phyloP scores from a whole-genome alignment of 2,113 vertebrate species.

The Eolophus roseicapilla region DNA sequence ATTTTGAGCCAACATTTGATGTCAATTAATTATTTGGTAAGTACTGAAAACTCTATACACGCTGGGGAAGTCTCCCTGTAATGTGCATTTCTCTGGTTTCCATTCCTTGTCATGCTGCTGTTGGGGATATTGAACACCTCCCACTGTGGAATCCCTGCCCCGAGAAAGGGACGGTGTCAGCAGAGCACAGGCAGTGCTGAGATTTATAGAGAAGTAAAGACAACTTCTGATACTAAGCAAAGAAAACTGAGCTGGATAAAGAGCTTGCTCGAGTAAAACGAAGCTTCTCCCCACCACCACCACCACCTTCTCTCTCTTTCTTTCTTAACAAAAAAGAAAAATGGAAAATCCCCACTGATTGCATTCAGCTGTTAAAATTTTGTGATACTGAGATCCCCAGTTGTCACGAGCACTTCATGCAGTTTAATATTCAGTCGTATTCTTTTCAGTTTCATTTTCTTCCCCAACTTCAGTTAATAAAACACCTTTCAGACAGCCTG shows the following conservation, averaged over 20 bases:
- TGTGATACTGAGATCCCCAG: slow-evolving; percentile 45
- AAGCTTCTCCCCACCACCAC: not conserved
- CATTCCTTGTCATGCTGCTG: not conserved
- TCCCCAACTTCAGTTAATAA: slow-evolving; percentile 57
- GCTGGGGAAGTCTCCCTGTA: not conserved
- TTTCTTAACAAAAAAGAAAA: not conserved
- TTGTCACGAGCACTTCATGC: slow-evolving; percentile 52
- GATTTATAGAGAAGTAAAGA: slow-evolving; percentile 35
- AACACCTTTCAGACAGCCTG: slow-evolving; percentile 59
- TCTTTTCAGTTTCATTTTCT: slow-evolving; percentile 68
- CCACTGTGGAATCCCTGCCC: not conserved
- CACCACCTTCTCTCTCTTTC: not conserved
- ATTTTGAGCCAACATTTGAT: not conserved
- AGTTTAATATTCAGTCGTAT: slow-evolving; percentile 54
- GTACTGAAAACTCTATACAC: not conserved
- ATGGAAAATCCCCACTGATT: slow-evolving; percentile 44
- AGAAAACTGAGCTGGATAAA: slow-evolving; percentile 15
- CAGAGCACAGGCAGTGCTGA: not conserved
- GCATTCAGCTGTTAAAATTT: slow-evolving; percentile 61
- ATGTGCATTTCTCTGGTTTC: not conserved
- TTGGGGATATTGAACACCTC: slow-evolving; percentile 26
- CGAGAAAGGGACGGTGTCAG: accelerated
- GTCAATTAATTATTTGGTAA: not conserved
- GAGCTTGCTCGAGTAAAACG: not conserved
- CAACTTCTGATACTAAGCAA: slow-evolving; percentile 29